Conservation (phyloP, 1,140 invertebrate species). For the Periplaneta americana region DNA sequence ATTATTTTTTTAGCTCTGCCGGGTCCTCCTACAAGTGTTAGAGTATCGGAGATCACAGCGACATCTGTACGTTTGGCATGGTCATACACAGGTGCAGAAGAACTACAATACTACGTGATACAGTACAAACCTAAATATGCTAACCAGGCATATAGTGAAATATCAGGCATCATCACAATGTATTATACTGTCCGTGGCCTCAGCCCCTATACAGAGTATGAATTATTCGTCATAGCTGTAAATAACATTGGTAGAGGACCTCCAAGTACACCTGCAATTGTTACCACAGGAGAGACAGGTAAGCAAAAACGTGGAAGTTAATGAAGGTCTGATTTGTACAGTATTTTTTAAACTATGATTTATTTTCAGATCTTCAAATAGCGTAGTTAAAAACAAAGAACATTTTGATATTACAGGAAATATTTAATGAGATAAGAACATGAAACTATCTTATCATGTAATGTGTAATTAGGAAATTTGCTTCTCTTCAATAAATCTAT, state of each 20-base stretch:
- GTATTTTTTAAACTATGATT: too few species aligned
- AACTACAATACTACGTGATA: slow-evolving; percentile 90
- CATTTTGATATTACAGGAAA: too few species aligned
- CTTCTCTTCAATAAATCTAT: too few species aligned
- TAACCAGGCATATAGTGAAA: slow-evolving; percentile 70
- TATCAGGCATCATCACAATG: slow-evolving; percentile 86
- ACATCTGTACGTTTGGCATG: slow-evolving; percentile 86
- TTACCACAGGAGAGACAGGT: slow-evolving; percentile 96
- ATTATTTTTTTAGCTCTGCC: slow-evolving; percentile 66
- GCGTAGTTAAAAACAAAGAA: too few species aligned
- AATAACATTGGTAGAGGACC: slow-evolving; percentile 88
- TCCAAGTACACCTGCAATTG: slow-evolving; percentile 75
- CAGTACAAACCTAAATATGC: slow-evolving; percentile 88
- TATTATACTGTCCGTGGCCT: slow-evolving; percentile 85
- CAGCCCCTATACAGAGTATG: slow-evolving; percentile 93
- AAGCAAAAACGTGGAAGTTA: slow-evolving; percentile 45
- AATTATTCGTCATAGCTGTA: slow-evolving; percentile 92
- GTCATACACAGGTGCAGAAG: slow-evolving; percentile 80
- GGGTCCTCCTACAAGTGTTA: slow-evolving; percentile 78
- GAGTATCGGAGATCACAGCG: slow-evolving; percentile 86
- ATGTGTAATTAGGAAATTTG: too few species aligned
- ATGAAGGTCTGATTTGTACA: not conserved
- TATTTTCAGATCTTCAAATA: too few species aligned
- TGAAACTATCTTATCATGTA: too few species aligned
- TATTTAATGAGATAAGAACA: too few species aligned